Evolutionary conservation across 2,113 vertebrate genomes (phyloP).

Genomic region (Cebidichthys violaceus): DNA sequence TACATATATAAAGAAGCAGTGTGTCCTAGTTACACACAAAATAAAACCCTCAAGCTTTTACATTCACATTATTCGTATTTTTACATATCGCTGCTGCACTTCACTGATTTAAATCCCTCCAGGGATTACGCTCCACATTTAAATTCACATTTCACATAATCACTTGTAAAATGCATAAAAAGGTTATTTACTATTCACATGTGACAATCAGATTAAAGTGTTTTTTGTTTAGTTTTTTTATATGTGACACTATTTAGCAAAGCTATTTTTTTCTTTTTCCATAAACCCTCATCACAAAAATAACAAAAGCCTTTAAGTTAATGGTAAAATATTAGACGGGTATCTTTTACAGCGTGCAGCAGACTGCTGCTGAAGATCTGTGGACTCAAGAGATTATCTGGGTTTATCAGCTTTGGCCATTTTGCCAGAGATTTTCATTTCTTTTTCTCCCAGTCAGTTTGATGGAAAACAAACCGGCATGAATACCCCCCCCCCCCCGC

Average conservation of each 20-base stretch:
- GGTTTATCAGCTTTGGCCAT: constrained; percentile 75
- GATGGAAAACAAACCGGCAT: constrained; percentile 64
- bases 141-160: background rate
- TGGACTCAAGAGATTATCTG: constrained; percentile 73
- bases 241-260: background rate
- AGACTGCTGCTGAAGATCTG: constrained; percentile 56
- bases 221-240: background rate
- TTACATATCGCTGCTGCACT: background rate
- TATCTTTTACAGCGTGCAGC: constrained; percentile 47
- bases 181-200: background rate
- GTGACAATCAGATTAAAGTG: background rate
- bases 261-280: too few relatives aligned
- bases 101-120: background rate
- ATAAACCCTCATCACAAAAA: background rate
- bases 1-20: background rate
- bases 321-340: background rate
- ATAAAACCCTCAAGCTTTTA: background rate
- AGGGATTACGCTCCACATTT: background rate
- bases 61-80: background rate
- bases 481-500: constrained; percentile 10
- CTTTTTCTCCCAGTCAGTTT: constrained; percentile 12
- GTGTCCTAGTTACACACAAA: background rate
- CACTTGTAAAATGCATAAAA: background rate
- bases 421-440: constrained; percentile 64
- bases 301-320: background rate